Evolutionary conservation across 2,113 vertebrate species (phyloP).

Genomic region (Falcunculus frontatus): DNA sequence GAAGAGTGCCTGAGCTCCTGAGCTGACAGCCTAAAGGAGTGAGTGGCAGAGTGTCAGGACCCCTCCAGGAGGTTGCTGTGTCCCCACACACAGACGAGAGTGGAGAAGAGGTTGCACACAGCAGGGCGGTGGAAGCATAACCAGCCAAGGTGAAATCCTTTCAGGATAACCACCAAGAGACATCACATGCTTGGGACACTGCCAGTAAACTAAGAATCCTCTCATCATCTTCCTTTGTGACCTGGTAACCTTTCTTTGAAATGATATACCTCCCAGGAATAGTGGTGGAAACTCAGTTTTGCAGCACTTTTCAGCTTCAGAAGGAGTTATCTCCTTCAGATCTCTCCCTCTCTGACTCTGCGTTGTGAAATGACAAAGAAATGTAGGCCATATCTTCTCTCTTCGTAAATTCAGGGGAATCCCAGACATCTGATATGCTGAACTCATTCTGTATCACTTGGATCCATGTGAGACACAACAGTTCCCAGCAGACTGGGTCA

Average conservation of each 20-base stretch:
- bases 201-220: neutral
- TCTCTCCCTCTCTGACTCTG: neutral
- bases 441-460: neutral
- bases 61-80: neutral
- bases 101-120: neutral
- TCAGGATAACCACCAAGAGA: neutral
- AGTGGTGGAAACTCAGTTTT: neutral
- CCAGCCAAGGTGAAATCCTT: neutral
- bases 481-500: neutral
- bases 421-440: neutral
- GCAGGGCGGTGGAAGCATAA: neutral
- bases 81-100: accelerated
- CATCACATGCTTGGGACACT: neutral
- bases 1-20: neutral
- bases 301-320: neutral
- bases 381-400: neutral
- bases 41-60: neutral
- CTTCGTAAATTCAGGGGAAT: neutral
- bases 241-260: neutral
- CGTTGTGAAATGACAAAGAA: neutral
- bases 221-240: neutral
- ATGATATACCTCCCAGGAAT: neutral
- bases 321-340: neutral
- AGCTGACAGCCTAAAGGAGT: neutral
- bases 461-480: neutral